These are phyloP conservation scores for Corythucha ciliata DNA, from an alignment of 2,888 invertebrate species.

Conservation along the genomic window DNA sequence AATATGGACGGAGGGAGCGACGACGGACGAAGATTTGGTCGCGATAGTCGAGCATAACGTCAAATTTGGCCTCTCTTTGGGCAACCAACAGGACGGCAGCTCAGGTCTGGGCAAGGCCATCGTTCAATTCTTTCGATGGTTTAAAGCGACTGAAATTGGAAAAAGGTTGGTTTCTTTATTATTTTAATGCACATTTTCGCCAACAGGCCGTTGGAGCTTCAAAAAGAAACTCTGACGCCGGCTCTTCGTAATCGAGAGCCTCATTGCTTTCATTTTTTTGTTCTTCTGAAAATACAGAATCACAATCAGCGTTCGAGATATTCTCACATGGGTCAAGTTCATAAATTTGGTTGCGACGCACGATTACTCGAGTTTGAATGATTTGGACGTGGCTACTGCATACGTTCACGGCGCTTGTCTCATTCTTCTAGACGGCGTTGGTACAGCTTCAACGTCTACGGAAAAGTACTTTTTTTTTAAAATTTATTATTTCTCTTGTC, in stretches of 20 bases:
- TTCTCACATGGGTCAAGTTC: slow-evolving; percentile 86
- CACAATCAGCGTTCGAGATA: slow-evolving; percentile 81
- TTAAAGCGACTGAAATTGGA: slow-evolving; percentile 60
- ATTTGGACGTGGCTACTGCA: slow-evolving; percentile 53
- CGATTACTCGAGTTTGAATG: slow-evolving; percentile 18
- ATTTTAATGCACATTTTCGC: background rate
- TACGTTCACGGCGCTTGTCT: slow-evolving; percentile 85
- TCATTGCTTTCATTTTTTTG: no score
- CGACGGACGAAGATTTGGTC: slow-evolving; percentile 61
- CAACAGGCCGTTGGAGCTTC: slow-evolving; percentile 48
- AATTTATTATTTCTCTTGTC: background rate
- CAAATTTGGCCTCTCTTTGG: slow-evolving; percentile 46
- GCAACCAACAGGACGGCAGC: slow-evolving; percentile 47
- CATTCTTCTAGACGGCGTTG: slow-evolving; percentile 84
- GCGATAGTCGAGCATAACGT: slow-evolving; percentile 76
- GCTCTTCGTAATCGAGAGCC: no score
- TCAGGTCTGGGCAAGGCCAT: slow-evolving; percentile 59
- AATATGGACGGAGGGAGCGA: slow-evolving; percentile 88
- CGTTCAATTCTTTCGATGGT: slow-evolving; percentile 71
- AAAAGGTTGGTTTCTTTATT: slow-evolving; percentile 42
- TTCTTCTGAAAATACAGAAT: slow-evolving; percentile 48
- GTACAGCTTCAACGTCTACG: slow-evolving; percentile 64
- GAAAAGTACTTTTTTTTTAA: slow-evolving; percentile 48
- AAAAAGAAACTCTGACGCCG: slow-evolving; percentile 53
- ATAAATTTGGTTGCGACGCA: slow-evolving; percentile 54